phyloP scores from a whole-genome alignment of 2,888 invertebrate genomes.

The Morinoia aosen region DNA sequence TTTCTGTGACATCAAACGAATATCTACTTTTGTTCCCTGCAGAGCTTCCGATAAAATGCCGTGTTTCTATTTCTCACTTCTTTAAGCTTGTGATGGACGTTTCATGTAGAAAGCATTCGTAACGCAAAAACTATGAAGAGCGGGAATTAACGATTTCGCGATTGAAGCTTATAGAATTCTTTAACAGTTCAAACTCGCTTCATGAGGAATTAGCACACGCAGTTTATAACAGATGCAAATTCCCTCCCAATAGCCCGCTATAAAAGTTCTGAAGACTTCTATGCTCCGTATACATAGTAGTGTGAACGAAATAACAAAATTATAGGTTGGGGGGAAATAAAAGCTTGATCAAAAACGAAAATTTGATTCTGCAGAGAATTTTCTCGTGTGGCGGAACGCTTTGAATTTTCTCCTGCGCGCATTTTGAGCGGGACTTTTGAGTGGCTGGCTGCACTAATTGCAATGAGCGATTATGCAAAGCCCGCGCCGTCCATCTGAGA shows the following conservation, averaged over 20 bases:
- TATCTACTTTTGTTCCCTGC: not conserved
- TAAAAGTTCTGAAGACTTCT: not conserved
- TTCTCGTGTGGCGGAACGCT: not conserved
- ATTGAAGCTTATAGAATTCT: not conserved
- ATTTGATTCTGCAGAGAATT: not conserved
- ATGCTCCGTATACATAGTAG: too few relatives aligned
- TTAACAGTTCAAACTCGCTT: not conserved
- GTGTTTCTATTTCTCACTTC: not conserved
- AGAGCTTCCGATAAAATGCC: not conserved
- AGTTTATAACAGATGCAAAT: not conserved
- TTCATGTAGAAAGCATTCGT: not conserved
- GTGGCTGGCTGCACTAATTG: conserved; percentile 29
- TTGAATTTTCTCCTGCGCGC: not conserved
- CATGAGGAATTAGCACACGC: not conserved
- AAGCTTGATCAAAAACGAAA: not conserved
- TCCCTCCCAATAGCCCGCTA: not conserved
- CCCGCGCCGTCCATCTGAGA: not conserved
- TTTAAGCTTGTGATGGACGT: not conserved
- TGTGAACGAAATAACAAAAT: too few relatives aligned
- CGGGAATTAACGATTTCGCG: not conserved
- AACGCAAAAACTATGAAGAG: not conserved
- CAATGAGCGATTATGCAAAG: conserved; percentile 48
- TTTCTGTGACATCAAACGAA: not conserved
- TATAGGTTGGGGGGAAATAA: too few relatives aligned
- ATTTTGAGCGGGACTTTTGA: not conserved